These are phyloP conservation scores for Anser brachyrhynchus DNA, from an alignment of 2,113 vertebrate species.

Conservation along the genomic window DNA sequence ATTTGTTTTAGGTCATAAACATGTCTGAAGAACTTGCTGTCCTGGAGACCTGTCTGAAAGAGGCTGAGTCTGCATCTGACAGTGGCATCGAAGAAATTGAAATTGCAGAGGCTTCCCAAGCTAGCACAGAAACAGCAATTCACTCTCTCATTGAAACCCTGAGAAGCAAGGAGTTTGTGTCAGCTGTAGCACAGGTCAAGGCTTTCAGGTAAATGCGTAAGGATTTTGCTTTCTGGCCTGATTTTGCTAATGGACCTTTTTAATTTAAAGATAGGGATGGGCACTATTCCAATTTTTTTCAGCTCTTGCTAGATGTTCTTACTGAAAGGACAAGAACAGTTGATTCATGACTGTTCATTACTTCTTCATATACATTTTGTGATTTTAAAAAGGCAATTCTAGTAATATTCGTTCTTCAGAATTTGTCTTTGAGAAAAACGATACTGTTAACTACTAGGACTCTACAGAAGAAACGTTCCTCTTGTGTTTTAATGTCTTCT, in stretches of 20 bases:
- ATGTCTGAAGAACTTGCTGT: conserved; percentile 95
- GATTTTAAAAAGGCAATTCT: not conserved
- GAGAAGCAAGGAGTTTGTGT: conserved; percentile 87
- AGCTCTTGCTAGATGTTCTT: not conserved
- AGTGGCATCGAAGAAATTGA: conserved; percentile 81
- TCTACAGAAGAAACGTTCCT: not conserved
- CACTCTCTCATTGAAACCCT: conserved; percentile 93
- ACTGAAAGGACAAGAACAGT: not conserved
- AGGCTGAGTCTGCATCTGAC: conserved; percentile 84
- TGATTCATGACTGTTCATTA: not conserved
- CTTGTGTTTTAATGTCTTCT: not conserved
- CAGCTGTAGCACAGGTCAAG: conserved; percentile 93
- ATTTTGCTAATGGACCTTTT: not conserved
- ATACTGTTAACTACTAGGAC: not conserved
- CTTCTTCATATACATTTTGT: not conserved
- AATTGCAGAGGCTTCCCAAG: conserved; percentile 87
- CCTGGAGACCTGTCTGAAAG: conserved; percentile 90
- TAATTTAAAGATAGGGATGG: not conserved
- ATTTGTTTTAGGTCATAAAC: conserved; percentile 88
- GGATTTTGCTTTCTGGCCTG: not conserved
- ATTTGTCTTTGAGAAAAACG: not conserved
- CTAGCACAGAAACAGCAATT: conserved; percentile 92
- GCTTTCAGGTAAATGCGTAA: conserved; percentile 84
- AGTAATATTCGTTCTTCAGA: not conserved
- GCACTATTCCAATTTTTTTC: not conserved